Evolutionary conservation across 2,113 vertebrate genomes (phyloP).

Genomic region (Strigops habroptila): DNA sequence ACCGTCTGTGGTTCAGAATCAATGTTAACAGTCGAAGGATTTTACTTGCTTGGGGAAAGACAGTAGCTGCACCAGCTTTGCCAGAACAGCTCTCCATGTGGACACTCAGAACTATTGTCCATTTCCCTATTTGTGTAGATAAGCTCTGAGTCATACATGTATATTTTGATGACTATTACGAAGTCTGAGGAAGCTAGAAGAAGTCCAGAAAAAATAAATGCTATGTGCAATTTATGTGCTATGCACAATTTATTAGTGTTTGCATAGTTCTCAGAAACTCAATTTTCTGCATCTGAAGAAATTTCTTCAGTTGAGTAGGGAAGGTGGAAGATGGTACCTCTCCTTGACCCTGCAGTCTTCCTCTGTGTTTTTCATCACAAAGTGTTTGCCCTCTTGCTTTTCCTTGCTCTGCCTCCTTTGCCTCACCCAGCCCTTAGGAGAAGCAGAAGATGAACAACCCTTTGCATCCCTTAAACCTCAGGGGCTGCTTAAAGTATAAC

Average conservation of each 20-base stretch:
- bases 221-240: not conserved
- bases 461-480: not conserved
- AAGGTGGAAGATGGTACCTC: not conserved
- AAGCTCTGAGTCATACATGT: not conserved
- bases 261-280: not conserved
- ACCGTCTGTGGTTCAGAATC: not conserved
- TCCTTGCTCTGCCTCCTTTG: not conserved
- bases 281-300: not conserved
- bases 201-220: not conserved
- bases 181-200: not conserved
- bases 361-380: not conserved
- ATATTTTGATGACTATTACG: not conserved
- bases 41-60: constrained; percentile 2
- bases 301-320: not conserved
- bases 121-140: not conserved
- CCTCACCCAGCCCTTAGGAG: not conserved
- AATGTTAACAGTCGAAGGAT: not conserved
- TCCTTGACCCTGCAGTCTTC: not conserved
- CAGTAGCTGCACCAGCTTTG: not conserved
- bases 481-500: not conserved
- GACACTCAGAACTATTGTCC: not conserved
- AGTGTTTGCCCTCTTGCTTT: not conserved
- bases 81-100: not conserved
- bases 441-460: not conserved
- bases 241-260: not conserved